Evolutionary conservation across 53 echinoderm and acorn worm genomes (phyloP), one percentile per base, ranked within the genome.

Genomic region (Luidia sarsii): DNA sequence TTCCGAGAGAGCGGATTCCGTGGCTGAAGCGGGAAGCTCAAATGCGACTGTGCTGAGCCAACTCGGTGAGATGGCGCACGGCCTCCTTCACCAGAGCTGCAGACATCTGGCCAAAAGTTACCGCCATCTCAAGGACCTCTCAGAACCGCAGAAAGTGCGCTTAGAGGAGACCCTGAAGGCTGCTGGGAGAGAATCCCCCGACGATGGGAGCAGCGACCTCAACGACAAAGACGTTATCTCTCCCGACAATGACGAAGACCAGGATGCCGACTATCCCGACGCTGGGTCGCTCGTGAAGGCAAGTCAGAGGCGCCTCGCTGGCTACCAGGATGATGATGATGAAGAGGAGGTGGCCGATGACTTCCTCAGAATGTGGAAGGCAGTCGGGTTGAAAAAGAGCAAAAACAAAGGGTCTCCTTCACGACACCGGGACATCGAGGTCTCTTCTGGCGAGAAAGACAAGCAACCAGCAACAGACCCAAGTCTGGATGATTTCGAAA

Each of bases 331-430:
- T 1, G 2, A 0, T 4, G 1, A 23, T 37, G 57, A 24, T 39
- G n/a, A n/a, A n/a, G n/a, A n/a, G n/a, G n/a, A n/a, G n/a, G n/a
- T 77, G 20, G 1, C 43, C 19, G 2, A 31, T 2, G 46, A 77
- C 11, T 77, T 77, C 33, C 46, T 31, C 1, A 45, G 19, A 9
- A 59, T 77, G 60, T 77, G 77, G 77, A 19, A 77, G 15, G 48
- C 33, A 39, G 18, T 75, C 27, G 75, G 75, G 10, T 29, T 75
- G 10, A 21, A 9, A 21, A 39, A n/a, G n/a, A n/a, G n/a, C n/a
- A n/a, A n/a, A n/a, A n/a, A n/a, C n/a, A n/a, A n/a, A n/a, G n/a
- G n/a, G n/a, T n/a, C n/a, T n/a, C n/a, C n/a, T n/a, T n/a, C n/a
- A n/a, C n/a, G n/a, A n/a, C n/a, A n/a, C n/a, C n/a, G n/a, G n/a